Percentiles rank a stretch among this genome's conserved stretches.
Evolutionary conservation across 2,113 vertebrate genomes (phyloP).

Genomic region (Notarius quadriscutis): DNA sequence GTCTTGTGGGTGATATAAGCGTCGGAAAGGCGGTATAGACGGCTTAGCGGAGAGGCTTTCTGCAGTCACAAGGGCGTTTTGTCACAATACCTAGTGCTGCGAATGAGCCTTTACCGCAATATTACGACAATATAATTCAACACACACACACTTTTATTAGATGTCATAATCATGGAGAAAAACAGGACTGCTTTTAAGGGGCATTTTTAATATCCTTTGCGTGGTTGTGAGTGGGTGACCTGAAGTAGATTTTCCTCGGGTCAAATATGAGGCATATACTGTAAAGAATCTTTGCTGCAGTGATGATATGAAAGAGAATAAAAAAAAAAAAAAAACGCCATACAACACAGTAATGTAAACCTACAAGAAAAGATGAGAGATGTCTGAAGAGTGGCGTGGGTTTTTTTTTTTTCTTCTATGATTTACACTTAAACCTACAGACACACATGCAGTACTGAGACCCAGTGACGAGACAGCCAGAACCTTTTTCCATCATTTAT

Average conservation of each 20-base stretch:
- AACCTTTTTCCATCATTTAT: slow-evolving; percentile 47
- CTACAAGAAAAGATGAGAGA: background rate
- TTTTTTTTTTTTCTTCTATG: background rate
- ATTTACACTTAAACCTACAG: background rate
- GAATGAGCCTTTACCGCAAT: slow-evolving; percentile 2
- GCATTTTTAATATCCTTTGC: slow-evolving; percentile 44
- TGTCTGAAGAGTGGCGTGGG: too few species aligned
- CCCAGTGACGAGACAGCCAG: slow-evolving; percentile 38
- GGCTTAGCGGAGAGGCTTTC: slow-evolving; percentile 1
- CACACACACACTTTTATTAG: slow-evolving; percentile 18
- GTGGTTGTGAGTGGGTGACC: slow-evolving; percentile 21
- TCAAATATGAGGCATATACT: background rate
- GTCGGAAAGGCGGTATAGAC: background rate
- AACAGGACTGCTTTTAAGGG: slow-evolving; percentile 34
- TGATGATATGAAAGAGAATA: background rate
- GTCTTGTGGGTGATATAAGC: slow-evolving; percentile 7
- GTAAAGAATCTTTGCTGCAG: background rate
- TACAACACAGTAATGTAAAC: background rate
- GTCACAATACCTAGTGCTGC: slow-evolving; percentile 1
- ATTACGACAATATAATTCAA: slow-evolving; percentile 17
- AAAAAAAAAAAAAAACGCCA: background rate
- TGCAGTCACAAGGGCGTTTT: slow-evolving; percentile 18
- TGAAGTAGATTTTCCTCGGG: slow-evolving; percentile 21
- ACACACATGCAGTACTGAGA: background rate
- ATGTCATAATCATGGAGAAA: slow-evolving; percentile 8